phyloP scores from a whole-genome alignment of 2,797 vertebrate genomes.

The Dendrocincla fuliginosa region DNA sequence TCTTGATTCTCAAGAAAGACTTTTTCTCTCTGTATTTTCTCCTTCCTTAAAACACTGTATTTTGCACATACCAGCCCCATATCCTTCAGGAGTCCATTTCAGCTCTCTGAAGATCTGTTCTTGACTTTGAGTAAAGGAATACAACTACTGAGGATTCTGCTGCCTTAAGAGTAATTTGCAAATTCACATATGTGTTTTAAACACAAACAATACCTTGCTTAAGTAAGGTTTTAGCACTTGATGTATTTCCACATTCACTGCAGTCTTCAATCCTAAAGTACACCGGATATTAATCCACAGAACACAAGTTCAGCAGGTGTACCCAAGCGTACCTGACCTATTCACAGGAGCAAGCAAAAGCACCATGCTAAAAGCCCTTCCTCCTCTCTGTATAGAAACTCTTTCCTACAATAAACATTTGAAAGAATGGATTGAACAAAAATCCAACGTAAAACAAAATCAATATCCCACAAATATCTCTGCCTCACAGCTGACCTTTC shows the following conservation, averaged over 20 bases:
- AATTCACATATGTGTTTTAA: not conserved
- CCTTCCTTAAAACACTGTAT: not conserved
- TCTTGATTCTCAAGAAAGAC: not conserved
- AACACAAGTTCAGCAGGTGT: not conserved
- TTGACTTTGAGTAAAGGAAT: not conserved
- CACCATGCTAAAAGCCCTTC: not conserved
- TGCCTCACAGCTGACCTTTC: not conserved
- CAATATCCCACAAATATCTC: not conserved
- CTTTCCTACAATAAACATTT: not conserved
- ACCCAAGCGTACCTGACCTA: fast-evolving
- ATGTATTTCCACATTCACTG: not conserved
- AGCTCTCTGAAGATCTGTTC: not conserved
- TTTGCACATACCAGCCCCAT: not conserved
- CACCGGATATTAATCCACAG: not conserved
- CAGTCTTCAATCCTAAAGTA: not conserved
- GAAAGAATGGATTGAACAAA: not conserved
- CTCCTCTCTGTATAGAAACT: not conserved
- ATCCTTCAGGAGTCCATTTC: not conserved
- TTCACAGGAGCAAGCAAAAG: not conserved
- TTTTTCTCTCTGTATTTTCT: not conserved
- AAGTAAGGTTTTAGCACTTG: not conserved
- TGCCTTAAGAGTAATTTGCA: not conserved
- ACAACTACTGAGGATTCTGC: not conserved
- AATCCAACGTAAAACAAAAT: not conserved
- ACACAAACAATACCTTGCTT: not conserved